Evolutionary conservation across 2,113 vertebrate genomes (phyloP), one percentile per base, ranked within the genome.

Genomic region (Agelaius phoeniceus): DNA sequence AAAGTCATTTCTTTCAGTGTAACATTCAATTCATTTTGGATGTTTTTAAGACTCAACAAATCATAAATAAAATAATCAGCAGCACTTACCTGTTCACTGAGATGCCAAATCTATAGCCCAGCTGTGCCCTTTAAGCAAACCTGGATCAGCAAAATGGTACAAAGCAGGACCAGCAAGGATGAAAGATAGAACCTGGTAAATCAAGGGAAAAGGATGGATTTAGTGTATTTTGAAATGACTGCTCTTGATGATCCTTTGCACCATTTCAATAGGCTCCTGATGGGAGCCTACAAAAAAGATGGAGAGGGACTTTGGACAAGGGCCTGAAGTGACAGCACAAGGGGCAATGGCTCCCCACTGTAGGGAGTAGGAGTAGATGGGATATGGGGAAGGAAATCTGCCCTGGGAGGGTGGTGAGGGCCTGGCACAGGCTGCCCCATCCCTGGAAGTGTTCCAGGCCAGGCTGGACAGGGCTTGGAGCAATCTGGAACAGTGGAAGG

Each of bases 61-160:
- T 85, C 69, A 87, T 66, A 76, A 87, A 91, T 43, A 66, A 95
- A 93, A 90, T 20, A 69, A 94, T 54, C 37, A 84, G n/a, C 35
- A 62, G 43, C 71, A 85, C 91, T 80, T 55, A 96, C 57, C 44
- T 81, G 13, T 17, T 54, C 11, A 14, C 54, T 83, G 27, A 69
- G 71, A 69, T 44, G 67, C 23, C 46, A 62, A 66, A 87, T 51
- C 62, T 66, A 33, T 1, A 82, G 76, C 46, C 46, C 57, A 69
- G 35, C 16, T 76, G 66, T 61, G 41, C 26, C 41, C 33, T 78
- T 37, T 66, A 78, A 39, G 51, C 35, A 57, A 88, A 59, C 0
- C 7, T 13, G 21, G 61, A 84, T 58, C 77, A 62, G 59, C 23
- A 76, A 75, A 95, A 54, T 5, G 11, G 37, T 14, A 28, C 51